These are phyloP conservation scores for Boloria selene DNA, from an alignment of 2,888 invertebrate species.

Conservation along the genomic window DNA sequence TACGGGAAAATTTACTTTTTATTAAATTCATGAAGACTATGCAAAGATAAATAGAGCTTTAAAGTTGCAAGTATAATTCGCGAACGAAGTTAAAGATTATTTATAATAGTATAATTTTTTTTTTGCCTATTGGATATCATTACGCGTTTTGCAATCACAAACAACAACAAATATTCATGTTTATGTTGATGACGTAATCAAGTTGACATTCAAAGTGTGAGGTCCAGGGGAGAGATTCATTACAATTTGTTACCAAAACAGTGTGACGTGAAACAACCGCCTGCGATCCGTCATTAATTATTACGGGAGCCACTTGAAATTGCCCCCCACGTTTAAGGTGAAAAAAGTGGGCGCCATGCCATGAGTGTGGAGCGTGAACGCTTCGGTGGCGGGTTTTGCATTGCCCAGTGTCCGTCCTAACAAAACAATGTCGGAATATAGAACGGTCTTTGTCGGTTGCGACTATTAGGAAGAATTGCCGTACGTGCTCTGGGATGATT, in stretches of 20 bases:
- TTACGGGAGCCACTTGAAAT: constrained; percentile 66
- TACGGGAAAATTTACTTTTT: too few species aligned
- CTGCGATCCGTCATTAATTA: constrained; percentile 75
- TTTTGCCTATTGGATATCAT: too few species aligned
- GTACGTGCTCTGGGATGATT: constrained; percentile 68
- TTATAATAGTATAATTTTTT: too few species aligned
- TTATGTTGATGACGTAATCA: constrained; percentile 60
- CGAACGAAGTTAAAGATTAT: too few species aligned
- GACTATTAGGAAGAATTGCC: constrained; percentile 76
- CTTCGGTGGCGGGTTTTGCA: constrained; percentile 60
- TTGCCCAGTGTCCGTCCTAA: constrained; percentile 63
- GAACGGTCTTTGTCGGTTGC: constrained; percentile 62
- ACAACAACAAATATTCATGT: constrained; percentile 17
- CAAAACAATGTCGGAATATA: constrained; percentile 68
- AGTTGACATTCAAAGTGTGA: constrained; percentile 70
- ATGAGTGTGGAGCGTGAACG: constrained; percentile 39
- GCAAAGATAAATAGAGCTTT: too few species aligned
- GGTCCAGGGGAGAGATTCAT: constrained; percentile 70
- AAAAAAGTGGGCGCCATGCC: constrained; percentile 65
- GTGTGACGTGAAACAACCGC: constrained; percentile 69
- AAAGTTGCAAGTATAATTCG: too few species aligned
- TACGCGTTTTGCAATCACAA: neutral
- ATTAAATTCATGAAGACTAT: too few species aligned
- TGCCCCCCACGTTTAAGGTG: constrained; percentile 68
- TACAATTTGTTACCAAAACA: constrained; percentile 78